These are phyloP conservation scores for Enteromius viviparus DNA, from an alignment of 2,797 vertebrate genomes.

Conservation along the genomic window DNA sequence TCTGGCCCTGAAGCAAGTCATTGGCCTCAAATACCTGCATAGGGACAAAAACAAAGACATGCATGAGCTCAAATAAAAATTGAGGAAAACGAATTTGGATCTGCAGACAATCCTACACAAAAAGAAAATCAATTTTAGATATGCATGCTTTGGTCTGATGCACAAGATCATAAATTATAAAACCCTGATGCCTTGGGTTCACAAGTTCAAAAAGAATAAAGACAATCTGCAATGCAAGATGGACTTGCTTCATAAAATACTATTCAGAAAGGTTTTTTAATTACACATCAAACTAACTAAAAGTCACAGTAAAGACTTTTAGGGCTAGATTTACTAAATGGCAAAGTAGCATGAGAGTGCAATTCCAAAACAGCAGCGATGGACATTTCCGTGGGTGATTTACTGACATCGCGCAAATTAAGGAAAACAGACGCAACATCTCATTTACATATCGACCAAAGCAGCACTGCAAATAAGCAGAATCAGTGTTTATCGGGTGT, in stretches of 20 bases:
- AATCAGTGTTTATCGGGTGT: too few relatives aligned
- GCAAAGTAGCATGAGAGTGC: not conserved
- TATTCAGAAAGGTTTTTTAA: not conserved
- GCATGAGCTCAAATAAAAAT: not conserved
- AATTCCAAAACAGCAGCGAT: too few relatives aligned
- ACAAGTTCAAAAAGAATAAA: not conserved
- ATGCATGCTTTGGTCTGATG: not conserved
- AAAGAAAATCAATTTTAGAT: not conserved
- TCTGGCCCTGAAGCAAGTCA: conserved; percentile 95
- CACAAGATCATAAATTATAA: not conserved
- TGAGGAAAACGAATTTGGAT: not conserved
- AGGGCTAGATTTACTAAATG: not conserved
- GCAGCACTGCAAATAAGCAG: too few relatives aligned
- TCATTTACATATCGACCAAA: too few relatives aligned
- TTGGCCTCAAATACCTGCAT: conserved; percentile 94
- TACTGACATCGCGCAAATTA: not conserved
- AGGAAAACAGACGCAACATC: too few relatives aligned
- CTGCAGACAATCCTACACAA: not conserved
- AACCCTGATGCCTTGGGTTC: not conserved
- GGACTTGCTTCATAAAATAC: not conserved
- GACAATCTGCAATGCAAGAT: not conserved
- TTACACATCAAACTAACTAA: not conserved
- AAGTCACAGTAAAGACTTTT: not conserved
- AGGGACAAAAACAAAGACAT: conserved; percentile 4
- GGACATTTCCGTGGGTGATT: not conserved